Conservation (phyloP, 2,113 vertebrate genomes). For the Progne subis region DNA sequence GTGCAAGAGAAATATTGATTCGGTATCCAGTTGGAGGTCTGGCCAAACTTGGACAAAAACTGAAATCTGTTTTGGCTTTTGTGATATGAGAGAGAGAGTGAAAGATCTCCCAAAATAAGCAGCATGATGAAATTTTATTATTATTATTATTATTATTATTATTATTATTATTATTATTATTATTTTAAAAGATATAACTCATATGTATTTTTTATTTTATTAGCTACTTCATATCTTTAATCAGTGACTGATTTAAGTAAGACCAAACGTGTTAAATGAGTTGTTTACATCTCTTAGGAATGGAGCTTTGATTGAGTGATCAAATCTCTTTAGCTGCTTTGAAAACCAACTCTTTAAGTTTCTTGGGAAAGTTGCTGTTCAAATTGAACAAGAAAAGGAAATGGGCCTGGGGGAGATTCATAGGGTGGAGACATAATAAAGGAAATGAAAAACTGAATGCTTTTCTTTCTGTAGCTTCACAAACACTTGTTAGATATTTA, state of each 20-base stretch:
- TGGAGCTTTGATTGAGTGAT: fast-evolving
- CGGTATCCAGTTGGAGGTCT: background rate
- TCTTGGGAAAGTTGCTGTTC: constrained; percentile 39
- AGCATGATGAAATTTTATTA: background rate
- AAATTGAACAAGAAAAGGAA: constrained; percentile 55
- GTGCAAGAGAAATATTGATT: constrained; percentile 17
- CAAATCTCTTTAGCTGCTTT: background rate
- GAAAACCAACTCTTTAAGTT: background rate
- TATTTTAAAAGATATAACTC: background rate
- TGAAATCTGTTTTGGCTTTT: background rate
- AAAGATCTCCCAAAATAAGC: background rate
- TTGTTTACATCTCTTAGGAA: background rate
- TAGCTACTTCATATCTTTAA: background rate
- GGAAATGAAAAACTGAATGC: constrained; percentile 56
- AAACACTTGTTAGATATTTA: constrained; percentile 56
- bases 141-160: too few species aligned
- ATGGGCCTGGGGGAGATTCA: constrained; percentile 45
- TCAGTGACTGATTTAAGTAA: background rate
- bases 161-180: too few species aligned
- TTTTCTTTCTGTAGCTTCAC: constrained; percentile 50
- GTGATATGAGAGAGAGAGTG: background rate
- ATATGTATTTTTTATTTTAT: background rate
- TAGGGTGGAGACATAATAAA: constrained; percentile 36
- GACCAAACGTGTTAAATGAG: background rate
- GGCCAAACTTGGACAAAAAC: background rate